Conservation (phyloP, 2,797 vertebrate species). For the Podarcis siculus region DNA sequence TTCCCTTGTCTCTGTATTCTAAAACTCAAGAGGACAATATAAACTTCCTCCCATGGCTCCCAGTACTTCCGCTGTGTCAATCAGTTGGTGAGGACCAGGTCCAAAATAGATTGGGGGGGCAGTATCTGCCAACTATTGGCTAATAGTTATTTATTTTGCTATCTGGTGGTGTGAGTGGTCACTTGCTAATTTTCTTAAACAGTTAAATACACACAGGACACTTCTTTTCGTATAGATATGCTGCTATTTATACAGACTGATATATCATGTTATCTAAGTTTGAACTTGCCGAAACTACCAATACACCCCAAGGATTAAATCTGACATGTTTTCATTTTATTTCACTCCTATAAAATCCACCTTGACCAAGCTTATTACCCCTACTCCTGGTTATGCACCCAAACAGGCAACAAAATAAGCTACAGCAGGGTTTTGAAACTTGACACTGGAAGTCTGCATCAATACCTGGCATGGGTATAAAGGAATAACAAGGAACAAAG, state of each 20-base stretch:
- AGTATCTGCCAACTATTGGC: background rate
- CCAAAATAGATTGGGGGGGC: no score
- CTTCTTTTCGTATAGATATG: background rate
- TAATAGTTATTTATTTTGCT: background rate
- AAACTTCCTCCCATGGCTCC: no score
- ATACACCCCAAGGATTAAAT: background rate
- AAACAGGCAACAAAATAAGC: background rate
- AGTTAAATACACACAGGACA: background rate
- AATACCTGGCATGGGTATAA: background rate
- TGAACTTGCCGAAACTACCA: background rate
- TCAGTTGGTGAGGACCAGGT: no score
- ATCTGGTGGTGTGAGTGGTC: background rate
- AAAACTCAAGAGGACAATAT: no score
- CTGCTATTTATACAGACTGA: background rate
- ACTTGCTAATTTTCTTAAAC: background rate
- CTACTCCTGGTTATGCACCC: background rate
- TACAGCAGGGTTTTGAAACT: background rate
- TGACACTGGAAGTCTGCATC: background rate
- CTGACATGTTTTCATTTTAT: background rate
- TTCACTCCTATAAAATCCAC: background rate
- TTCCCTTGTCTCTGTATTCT: no score
- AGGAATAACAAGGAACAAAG: no score
- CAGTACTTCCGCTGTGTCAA: no score
- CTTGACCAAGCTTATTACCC: background rate
- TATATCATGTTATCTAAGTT: background rate